A percentile compares a stretch with the other conserved stretches of the same genome.
phyloP scores from a whole-genome alignment of 2,888 invertebrate genomes.

The Catonia carolina region DNA sequence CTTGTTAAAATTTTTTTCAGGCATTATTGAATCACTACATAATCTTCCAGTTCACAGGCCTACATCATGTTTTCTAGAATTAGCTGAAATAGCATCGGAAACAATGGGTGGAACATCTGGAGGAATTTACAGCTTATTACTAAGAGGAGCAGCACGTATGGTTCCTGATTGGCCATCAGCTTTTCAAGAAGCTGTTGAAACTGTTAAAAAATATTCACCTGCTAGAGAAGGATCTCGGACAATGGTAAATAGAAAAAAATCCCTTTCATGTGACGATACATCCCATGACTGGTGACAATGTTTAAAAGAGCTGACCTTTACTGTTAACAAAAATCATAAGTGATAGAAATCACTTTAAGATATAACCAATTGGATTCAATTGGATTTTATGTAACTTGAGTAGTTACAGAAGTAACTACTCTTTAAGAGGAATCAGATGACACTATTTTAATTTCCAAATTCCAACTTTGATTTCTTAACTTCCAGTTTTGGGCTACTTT shows the following conservation, averaged over 20 bases:
- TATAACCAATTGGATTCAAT: too few relatives aligned
- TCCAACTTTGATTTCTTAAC: too few relatives aligned
- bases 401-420: too few relatives aligned
- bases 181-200: slow-evolving; percentile 50
- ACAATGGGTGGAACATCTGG: slow-evolving; percentile 74
- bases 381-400: too few relatives aligned
- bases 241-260: slow-evolving; percentile 49
- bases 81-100: slow-evolving; percentile 54
- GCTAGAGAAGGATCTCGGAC: slow-evolving; percentile 69
- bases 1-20: neutral
- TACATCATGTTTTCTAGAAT: slow-evolving; percentile 25
- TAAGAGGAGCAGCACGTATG: slow-evolving; percentile 42
- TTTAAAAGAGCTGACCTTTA: too few relatives aligned
- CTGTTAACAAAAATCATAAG: neutral
- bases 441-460: too few relatives aligned
- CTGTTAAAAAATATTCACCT: slow-evolving; percentile 62
- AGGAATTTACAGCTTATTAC: slow-evolving; percentile 68
- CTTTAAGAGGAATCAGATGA: too few relatives aligned
- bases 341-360: too few relatives aligned
- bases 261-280: neutral
- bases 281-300: too few relatives aligned
- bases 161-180: slow-evolving; percentile 49
- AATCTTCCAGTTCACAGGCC: slow-evolving; percentile 7
- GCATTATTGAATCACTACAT: slow-evolving; percentile 12
- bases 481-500: too few relatives aligned